Evolutionary conservation across 2,888 invertebrate genomes (phyloP).

Genomic region (Polydrusus cervinus): DNA sequence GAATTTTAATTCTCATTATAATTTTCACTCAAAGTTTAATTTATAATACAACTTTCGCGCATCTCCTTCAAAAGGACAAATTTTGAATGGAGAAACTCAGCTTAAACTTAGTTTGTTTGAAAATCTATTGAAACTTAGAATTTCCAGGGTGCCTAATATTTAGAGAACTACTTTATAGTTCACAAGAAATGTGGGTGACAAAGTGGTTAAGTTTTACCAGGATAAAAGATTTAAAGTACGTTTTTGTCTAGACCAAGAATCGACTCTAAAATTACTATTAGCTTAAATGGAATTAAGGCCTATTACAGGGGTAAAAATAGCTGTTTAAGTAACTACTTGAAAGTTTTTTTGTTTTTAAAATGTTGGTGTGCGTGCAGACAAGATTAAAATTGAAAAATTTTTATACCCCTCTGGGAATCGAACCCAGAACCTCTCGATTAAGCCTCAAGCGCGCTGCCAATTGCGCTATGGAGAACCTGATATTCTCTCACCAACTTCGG

Average conservation of each 20-base stretch:
- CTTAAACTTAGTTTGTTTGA: constrained; percentile 13
- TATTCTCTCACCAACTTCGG: no score
- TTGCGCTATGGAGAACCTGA: no score
- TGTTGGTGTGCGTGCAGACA: no score
- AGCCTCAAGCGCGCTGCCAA: no score
- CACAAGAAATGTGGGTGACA: constrained; percentile 5
- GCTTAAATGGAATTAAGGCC: no score
- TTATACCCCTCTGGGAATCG: no score
- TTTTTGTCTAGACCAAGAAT: background rate
- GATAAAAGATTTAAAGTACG: constrained; percentile 2
- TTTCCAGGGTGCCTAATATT: constrained; percentile 15
- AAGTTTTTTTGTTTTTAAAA: no score
- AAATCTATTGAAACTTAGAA: constrained; percentile 23
- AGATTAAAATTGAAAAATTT: no score
- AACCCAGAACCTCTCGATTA: no score
- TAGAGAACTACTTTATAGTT: constrained; percentile 14
- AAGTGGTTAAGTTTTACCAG: constrained; percentile 20
- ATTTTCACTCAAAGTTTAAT: background rate
- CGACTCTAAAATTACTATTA: background rate
- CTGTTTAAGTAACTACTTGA: no score
- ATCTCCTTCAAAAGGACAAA: constrained; percentile 9
- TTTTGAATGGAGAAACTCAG: background rate
- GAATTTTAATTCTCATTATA: background rate
- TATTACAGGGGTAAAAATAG: no score
- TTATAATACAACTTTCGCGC: constrained; percentile 6